A percentile compares a stretch with the other conserved stretches of the same genome.
Evolutionary conservation across 1,140 invertebrate species (phyloP).

Genomic region (Hycleus phaleratus): DNA sequence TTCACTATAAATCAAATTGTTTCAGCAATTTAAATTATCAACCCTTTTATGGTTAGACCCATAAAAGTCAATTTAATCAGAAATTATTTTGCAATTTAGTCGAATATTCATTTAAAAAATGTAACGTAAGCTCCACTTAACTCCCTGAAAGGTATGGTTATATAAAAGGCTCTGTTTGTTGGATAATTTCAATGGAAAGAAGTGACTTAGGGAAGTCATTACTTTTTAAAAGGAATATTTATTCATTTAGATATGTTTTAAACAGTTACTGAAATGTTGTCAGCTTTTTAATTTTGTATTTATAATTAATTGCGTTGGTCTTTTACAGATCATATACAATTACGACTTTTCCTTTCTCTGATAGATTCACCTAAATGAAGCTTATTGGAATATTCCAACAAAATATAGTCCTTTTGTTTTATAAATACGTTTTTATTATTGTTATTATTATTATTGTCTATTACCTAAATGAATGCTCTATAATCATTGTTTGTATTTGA

Average conservation of each 20-base stretch:
- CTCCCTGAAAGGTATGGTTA: neutral
- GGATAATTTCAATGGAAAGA: conserved; percentile 12
- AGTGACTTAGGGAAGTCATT: conserved; percentile 23
- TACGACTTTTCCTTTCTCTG: conserved; percentile 1
- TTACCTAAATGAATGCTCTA: neutral
- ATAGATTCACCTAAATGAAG: neutral
- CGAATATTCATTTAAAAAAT: no score
- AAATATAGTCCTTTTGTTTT: neutral
- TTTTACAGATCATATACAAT: conserved; percentile 6
- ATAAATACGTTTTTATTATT: neutral
- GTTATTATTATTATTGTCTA: neutral
- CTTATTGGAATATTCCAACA: neutral
- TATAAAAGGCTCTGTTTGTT: neutral
- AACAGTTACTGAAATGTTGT: conserved; percentile 13
- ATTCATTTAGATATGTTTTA: conserved; percentile 20
- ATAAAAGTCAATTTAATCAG: no score
- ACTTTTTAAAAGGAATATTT: conserved; percentile 21
- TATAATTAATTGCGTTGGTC: conserved; percentile 17
- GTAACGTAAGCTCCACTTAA: neutral
- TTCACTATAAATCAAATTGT: conserved; percentile 5
- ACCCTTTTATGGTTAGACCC: neutral
- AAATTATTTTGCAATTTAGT: no score
- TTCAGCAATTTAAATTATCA: conserved; percentile 5
- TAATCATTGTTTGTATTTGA: neutral
- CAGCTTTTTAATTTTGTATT: conserved; percentile 18